phyloP scores from a whole-genome alignment of 2,888 invertebrate species.

The Macroteleia sp. region DNA sequence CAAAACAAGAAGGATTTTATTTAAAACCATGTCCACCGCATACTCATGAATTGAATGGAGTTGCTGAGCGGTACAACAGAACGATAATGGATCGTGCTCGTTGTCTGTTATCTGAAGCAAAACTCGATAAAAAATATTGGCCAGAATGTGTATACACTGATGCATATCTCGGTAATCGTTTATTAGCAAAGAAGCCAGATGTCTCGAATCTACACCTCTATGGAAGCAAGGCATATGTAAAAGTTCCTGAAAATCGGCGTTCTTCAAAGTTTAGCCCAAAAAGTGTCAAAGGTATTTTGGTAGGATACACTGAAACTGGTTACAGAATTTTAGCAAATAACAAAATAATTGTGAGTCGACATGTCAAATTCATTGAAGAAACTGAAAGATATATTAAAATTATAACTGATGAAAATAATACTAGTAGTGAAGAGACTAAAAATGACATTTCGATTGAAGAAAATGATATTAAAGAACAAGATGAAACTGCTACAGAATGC shows the following conservation, averaged over 20 bases:
- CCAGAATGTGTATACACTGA: conserved; percentile 1
- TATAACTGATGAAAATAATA: conserved; percentile 15
- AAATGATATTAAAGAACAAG: not conserved
- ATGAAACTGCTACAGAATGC: not conserved
- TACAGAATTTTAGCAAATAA: conserved; percentile 45
- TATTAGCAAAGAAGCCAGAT: conserved; percentile 35
- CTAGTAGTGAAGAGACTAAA: not conserved
- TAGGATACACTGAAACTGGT: conserved; percentile 48
- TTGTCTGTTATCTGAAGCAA: conserved; percentile 4
- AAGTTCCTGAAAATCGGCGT: conserved; percentile 31
- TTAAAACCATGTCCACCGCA: conserved; percentile 12
- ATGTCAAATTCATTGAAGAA: conserved; percentile 47
- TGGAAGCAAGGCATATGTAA: conserved; percentile 46
- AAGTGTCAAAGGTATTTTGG: conserved; percentile 38
- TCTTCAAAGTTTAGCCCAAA: conserved; percentile 43
- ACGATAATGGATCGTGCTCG: conserved; percentile 5
- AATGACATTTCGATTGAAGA: not conserved
- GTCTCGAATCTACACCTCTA: conserved; percentile 39
- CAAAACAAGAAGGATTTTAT: not conserved
- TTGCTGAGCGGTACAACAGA: not conserved
- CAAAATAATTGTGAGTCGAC: conserved; percentile 46
- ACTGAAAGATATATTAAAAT: conserved; percentile 35
- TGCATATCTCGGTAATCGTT: conserved; percentile 1
- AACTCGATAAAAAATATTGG: conserved; percentile 9
- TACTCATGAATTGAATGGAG: not conserved